These are phyloP conservation scores for Archocentrus centrarchus DNA, from an alignment of 2,113 vertebrate genomes.

Conservation along the genomic window DNA sequence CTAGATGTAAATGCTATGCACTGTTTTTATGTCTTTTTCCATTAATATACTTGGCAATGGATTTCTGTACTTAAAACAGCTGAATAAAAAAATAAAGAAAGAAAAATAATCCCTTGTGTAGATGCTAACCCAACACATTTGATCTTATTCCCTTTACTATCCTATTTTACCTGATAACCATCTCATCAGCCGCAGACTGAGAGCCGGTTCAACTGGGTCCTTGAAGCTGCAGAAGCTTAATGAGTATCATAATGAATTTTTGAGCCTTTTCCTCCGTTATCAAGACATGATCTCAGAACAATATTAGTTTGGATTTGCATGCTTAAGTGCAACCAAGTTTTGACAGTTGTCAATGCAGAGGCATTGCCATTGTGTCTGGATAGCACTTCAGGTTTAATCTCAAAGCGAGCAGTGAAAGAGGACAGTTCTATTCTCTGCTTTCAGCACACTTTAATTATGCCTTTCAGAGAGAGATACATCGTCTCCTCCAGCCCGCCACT, in stretches of 20 bases:
- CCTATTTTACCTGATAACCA: background rate
- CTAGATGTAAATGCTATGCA: background rate
- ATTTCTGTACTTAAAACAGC: background rate
- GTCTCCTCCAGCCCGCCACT: conserved; percentile 56
- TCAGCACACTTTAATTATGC: conserved; percentile 78
- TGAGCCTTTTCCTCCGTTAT: conserved; percentile 9
- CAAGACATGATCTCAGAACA: conserved; percentile 52
- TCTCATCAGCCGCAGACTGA: background rate
- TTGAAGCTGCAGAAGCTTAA: conserved; percentile 10
- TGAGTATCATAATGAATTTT: conserved; percentile 29
- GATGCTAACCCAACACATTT: background rate
- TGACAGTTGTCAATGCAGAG: conserved; percentile 65
- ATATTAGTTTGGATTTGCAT: conserved; percentile 66
- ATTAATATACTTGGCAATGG: background rate
- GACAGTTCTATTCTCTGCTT: conserved; percentile 68
- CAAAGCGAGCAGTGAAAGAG: conserved; percentile 67
- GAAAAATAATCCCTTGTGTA: background rate
- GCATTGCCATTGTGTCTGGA: conserved; percentile 63
- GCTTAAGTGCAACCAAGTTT: conserved; percentile 58
- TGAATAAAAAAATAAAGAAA: background rate
- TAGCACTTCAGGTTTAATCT: conserved; percentile 71
- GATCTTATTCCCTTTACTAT: background rate
- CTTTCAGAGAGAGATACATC: conserved; percentile 75
- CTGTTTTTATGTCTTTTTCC: background rate
- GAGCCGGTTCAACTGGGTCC: conserved; percentile 11